Percentiles rank a stretch among this genome's conserved stretches.
Evolutionary conservation across 2,113 vertebrate genomes (phyloP).

Genomic region (Grus americana): DNA sequence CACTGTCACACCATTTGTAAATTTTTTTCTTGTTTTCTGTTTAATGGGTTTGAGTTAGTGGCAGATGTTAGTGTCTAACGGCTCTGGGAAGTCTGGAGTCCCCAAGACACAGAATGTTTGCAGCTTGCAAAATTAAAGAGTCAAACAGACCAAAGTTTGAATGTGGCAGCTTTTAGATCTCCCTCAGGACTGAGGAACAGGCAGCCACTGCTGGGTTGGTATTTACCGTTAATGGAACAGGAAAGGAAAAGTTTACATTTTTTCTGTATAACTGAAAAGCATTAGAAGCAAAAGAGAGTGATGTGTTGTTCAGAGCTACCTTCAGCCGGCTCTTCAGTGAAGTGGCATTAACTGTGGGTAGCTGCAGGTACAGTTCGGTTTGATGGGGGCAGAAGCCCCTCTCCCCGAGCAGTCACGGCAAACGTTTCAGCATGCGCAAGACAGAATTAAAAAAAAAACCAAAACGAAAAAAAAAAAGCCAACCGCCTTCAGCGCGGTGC

Average conservation of each 20-base stretch:
- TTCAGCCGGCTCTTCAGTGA: fast-evolving
- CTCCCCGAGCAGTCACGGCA: neutral
- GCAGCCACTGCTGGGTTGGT: fast-evolving
- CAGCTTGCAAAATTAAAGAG: too few relatives aligned
- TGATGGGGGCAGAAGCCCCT: fast-evolving
- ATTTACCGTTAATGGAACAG: neutral
- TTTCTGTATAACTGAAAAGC: neutral
- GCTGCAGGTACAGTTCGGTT: fast-evolving
- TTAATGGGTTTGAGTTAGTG: neutral
- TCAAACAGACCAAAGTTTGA: fast-evolving
- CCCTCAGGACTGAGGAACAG: neutral
- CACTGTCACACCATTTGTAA: neutral
- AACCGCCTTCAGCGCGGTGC: neutral
- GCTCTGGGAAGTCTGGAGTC: neutral
- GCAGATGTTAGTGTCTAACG: neutral
- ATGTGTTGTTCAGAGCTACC: neutral
- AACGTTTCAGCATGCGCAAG: too few relatives aligned
- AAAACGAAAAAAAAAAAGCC: neutral
- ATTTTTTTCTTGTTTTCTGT: neutral
- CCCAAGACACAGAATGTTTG: neutral
- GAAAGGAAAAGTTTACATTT: fast-evolving
- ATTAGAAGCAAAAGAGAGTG: fast-evolving
- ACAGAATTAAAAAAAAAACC: neutral
- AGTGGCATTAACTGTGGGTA: fast-evolving
- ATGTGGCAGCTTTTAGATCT: neutral